A percentile compares a stretch with the other conserved stretches of the same genome.
These are phyloP conservation scores for Aleiodes leptofemur DNA, from an alignment of 2,888 invertebrate species.

Conservation along the genomic window DNA sequence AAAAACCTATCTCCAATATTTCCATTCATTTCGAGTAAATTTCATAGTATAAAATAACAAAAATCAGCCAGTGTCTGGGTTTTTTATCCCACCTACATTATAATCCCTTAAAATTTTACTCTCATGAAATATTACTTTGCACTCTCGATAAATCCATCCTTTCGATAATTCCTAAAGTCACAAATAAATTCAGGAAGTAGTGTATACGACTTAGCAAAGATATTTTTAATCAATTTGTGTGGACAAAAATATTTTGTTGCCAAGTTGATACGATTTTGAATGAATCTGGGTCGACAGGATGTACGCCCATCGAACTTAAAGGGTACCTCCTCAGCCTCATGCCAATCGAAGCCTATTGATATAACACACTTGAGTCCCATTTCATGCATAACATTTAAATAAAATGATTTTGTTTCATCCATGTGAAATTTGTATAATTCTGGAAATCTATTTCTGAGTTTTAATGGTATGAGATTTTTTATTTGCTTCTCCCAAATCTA, in stretches of 20 bases:
- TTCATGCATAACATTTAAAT: constrained; percentile 72
- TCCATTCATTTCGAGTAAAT: too few species aligned
- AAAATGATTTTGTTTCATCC: constrained; percentile 74
- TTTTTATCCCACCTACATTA: too few species aligned
- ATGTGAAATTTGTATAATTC: constrained; percentile 77
- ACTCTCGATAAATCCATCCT: constrained; percentile 72
- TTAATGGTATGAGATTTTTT: constrained; percentile 77
- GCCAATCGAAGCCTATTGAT: constrained; percentile 78
- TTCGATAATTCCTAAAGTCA: constrained; percentile 76
- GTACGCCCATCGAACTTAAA: constrained; percentile 82
- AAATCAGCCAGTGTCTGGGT: too few species aligned
- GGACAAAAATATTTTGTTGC: constrained; percentile 79
- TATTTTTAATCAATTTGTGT: constrained; percentile 80
- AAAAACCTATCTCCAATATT: too few species aligned
- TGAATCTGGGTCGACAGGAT: constrained; percentile 78
- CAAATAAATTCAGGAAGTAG: constrained; percentile 78
- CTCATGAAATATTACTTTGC: not conserved
- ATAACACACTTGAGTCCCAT: constrained; percentile 82
- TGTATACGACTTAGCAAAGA: constrained; percentile 77
- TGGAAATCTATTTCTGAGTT: constrained; percentile 78
- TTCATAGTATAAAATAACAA: too few species aligned
- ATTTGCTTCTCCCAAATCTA: constrained; percentile 78
- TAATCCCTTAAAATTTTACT: not conserved
- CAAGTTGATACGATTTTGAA: constrained; percentile 78
- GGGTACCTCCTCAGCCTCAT: constrained; percentile 76